Conservation (phyloP, 2,888 invertebrate species). For the Kuschelorhynchus macadamiae region DNA sequence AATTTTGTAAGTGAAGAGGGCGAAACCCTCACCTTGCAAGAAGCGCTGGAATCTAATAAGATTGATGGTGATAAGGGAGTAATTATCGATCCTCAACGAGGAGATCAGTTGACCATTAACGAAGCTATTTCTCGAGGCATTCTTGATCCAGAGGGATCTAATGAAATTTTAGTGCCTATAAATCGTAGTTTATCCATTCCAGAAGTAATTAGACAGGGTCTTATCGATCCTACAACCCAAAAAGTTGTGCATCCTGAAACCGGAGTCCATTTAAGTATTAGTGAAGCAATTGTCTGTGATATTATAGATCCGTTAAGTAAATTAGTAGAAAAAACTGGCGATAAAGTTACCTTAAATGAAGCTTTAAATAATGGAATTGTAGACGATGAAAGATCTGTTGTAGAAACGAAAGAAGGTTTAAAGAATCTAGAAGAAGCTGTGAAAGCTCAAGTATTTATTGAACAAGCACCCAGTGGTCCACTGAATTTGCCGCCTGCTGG, state of each 20-base stretch:
- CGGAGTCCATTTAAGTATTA: slow-evolving; percentile 81
- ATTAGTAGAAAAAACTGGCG: slow-evolving; percentile 75
- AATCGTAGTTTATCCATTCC: slow-evolving; percentile 86
- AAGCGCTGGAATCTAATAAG: slow-evolving; percentile 80
- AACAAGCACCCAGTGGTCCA: slow-evolving; percentile 57
- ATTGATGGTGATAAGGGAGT: slow-evolving; percentile 83
- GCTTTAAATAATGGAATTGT: slow-evolving; percentile 81
- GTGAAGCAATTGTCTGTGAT: slow-evolving; percentile 90
- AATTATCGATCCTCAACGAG: slow-evolving; percentile 87
- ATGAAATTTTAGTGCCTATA: slow-evolving; percentile 83
- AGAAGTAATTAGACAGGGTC: slow-evolving; percentile 88
- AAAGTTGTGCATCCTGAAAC: slow-evolving; percentile 91
- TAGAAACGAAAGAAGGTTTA: slow-evolving; percentile 75
- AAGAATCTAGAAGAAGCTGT: slow-evolving; percentile 81
- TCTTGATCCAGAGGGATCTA: slow-evolving; percentile 82
- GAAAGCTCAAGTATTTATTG: slow-evolving; percentile 76
- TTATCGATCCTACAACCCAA: slow-evolving; percentile 80
- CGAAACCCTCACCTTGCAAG: slow-evolving; percentile 78
- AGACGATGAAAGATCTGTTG: slow-evolving; percentile 78
- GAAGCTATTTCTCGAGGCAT: slow-evolving; percentile 89
- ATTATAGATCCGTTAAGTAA: slow-evolving; percentile 87
- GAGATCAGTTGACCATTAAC: slow-evolving; percentile 83
- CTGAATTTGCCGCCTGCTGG: slow-evolving; percentile 83
- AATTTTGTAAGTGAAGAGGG: slow-evolving; percentile 73
- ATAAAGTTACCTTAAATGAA: slow-evolving; percentile 80